Evolutionary conservation across 1,140 invertebrate species (phyloP).

Genomic region (Microplitis demolitor): DNA sequence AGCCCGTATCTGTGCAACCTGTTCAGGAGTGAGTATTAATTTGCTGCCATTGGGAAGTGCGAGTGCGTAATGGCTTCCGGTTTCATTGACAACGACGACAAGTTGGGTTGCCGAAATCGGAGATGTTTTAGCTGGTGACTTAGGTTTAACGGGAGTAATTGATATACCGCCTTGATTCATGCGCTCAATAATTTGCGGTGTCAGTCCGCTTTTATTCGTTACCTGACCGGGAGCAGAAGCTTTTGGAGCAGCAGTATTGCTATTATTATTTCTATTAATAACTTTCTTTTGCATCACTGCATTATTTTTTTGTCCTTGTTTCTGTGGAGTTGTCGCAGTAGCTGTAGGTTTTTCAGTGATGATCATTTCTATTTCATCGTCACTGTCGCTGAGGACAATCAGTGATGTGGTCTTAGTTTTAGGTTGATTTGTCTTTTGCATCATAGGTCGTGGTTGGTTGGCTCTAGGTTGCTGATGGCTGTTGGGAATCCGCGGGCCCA

Average conservation of each 20-base stretch:
- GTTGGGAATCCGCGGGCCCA: not conserved
- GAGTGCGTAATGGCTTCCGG: conserved; percentile 57
- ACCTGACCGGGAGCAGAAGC: conserved; percentile 24
- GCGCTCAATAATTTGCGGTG: conserved; percentile 49
- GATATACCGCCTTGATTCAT: conserved; percentile 57
- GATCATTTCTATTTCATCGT: conserved; percentile 60
- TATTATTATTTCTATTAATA: not conserved
- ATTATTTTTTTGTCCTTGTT: not conserved
- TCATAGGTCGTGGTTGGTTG: not conserved
- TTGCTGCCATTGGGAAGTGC: conserved; percentile 57
- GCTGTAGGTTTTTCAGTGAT: conserved; percentile 40
- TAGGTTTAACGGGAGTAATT: conserved; percentile 52
- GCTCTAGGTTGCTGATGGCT: not conserved
- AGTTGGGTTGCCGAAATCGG: conserved; percentile 40
- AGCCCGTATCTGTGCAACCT: conserved; percentile 56
- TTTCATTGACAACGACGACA: conserved; percentile 58
- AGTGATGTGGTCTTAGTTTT: conserved; percentile 48
- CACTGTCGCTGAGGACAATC: conserved; percentile 55
- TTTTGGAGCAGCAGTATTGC: conserved; percentile 35
- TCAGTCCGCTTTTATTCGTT: conserved; percentile 33
- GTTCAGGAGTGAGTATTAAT: conserved; percentile 56
- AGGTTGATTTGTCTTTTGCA: not conserved
- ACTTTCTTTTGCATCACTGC: not conserved
- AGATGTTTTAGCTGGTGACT: conserved; percentile 24
- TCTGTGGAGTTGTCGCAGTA: not conserved